Percentiles rank a stretch among this genome's conserved stretches.
These are phyloP conservation scores for Rhynchotus rufescens DNA, from an alignment of 2,797 vertebrate species.

Conservation along the genomic window DNA sequence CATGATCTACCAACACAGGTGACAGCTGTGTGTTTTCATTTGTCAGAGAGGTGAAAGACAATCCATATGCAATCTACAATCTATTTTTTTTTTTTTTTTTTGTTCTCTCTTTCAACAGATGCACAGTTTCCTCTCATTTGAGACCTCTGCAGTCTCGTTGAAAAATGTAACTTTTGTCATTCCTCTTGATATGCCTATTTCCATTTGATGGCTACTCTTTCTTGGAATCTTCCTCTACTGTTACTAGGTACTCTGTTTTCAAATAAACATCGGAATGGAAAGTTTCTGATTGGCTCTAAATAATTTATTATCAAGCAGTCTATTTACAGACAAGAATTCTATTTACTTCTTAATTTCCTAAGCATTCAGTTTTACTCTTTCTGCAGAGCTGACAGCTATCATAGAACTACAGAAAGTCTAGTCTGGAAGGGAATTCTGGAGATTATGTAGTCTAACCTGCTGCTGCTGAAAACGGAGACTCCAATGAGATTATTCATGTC, in stretches of 20 bases:
- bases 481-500: neutral
- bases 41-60: neutral
- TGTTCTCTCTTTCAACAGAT: neutral
- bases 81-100: no score
- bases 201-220: neutral
- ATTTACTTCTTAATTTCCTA: neutral
- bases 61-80: no score
- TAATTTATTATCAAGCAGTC: neutral
- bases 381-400: neutral
- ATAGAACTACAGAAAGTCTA: neutral
- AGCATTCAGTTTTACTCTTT: neutral
- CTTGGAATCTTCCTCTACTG: neutral
- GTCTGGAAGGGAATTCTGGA: neutral
- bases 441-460: neutral
- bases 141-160: neutral
- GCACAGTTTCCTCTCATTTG: neutral
- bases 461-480: neutral
- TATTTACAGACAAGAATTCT: neutral
- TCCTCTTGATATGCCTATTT: neutral
- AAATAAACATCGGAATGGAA: neutral
- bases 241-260: neutral
- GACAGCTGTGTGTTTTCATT: neutral
- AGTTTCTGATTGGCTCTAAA: neutral
- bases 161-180: neutral
- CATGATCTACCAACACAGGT: neutral